These are phyloP conservation scores for Eurosta solidaginis DNA, from an alignment of 1,140 invertebrate species.

Conservation along the genomic window DNA sequence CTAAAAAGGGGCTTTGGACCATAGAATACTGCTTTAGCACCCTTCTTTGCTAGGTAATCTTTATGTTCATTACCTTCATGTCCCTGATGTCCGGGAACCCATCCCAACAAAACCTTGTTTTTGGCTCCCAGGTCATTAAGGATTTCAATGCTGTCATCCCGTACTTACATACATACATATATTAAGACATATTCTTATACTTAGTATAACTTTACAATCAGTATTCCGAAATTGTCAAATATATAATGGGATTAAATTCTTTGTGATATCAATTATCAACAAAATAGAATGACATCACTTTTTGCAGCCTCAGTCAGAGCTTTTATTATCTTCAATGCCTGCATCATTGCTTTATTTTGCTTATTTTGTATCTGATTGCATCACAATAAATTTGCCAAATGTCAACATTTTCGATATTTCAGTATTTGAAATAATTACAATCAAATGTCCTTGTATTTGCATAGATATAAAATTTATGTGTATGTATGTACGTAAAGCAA, in stretches of 20 bases:
- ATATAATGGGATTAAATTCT: not conserved
- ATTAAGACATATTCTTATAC: no score
- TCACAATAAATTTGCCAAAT: not conserved
- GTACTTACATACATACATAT: not conserved
- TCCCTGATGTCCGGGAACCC: no score
- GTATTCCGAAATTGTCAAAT: not conserved
- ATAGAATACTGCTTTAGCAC: no score
- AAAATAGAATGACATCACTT: not conserved
- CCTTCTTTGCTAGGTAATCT: no score
- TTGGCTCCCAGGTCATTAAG: no score
- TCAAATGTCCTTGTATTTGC: no score
- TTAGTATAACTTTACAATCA: not conserved
- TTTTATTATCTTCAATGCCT: not conserved
- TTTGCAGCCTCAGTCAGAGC: not conserved
- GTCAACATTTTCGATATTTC: not conserved
- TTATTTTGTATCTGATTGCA: not conserved
- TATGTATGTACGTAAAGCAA: no score
- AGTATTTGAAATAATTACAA: not conserved
- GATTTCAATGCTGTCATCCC: no score
- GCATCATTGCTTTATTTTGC: not conserved
- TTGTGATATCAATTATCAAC: constrained; percentile 18
- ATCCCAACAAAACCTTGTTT: no score
- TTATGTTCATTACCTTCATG: no score
- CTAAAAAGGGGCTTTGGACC: no score
- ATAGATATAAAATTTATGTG: no score